Percentiles rank a stretch among this genome's conserved stretches.
phyloP scores from a whole-genome alignment of 2,797 vertebrate genomes.

The Amblyraja radiata region DNA sequence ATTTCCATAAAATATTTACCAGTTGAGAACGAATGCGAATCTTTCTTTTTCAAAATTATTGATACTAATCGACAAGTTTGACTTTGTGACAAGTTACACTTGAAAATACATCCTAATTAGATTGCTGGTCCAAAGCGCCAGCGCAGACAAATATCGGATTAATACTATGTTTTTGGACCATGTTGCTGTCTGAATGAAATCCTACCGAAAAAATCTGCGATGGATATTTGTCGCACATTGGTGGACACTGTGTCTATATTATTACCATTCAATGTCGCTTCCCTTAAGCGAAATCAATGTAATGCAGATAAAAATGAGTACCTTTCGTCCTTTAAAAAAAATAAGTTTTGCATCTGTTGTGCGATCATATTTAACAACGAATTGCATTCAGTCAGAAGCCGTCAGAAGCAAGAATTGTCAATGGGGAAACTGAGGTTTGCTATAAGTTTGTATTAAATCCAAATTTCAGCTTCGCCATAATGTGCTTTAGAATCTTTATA shows the following conservation, averaged over 20 bases:
- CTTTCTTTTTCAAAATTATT: neutral
- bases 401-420: conserved; percentile 22
- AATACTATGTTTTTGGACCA: neutral
- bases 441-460: neutral
- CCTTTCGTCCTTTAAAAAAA: neutral
- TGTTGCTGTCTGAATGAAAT: neutral
- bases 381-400: conserved; percentile 4
- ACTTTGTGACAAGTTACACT: neutral
- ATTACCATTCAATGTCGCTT: neutral
- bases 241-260: neutral
- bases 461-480: conserved; percentile 15
- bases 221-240: neutral
- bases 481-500: neutral
- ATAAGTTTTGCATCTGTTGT: conserved; percentile 8
- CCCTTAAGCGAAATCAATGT: neutral
- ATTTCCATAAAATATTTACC: neutral
- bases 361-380: neutral
- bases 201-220: neutral
- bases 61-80: neutral
- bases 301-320: neutral
- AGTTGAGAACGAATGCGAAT: neutral
- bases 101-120: neutral
- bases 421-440: neutral
- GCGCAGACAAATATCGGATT: neutral
- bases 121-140: too few relatives aligned